phyloP scores from a whole-genome alignment of 2,113 vertebrate species.

The Struthio camelus region DNA sequence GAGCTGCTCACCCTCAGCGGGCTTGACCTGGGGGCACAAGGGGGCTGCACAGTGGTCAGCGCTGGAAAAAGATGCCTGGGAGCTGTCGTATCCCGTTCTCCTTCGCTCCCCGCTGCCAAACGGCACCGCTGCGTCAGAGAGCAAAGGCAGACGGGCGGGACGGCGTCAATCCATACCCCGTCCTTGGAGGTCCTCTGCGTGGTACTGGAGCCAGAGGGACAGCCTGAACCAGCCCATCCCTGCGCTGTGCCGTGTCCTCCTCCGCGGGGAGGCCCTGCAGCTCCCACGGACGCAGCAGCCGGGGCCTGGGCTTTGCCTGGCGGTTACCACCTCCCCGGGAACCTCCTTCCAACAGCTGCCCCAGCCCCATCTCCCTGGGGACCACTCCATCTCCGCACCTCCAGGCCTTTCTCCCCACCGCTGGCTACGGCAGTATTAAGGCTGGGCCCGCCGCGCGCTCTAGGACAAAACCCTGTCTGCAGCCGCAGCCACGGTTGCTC shows the following conservation, averaged over 20 bases:
- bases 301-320: too few species aligned
- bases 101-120: neutral
- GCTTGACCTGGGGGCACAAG: accelerated
- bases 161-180: neutral
- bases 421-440: too few species aligned
- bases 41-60: neutral
- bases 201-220: neutral
- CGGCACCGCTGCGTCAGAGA: accelerated
- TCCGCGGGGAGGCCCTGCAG: too few species aligned
- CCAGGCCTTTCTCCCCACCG: too few species aligned
- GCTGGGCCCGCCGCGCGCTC: neutral
- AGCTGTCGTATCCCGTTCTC: neutral
- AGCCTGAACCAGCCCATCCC: too few species aligned
- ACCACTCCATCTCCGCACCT: too few species aligned
- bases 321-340: too few species aligned
- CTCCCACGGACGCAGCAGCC: too few species aligned
- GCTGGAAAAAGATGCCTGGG: neutral
- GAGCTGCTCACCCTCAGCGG: neutral
- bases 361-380: too few species aligned
- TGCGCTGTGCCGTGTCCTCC: too few species aligned
- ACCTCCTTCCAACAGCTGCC: too few species aligned
- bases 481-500: neutral
- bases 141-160: neutral
- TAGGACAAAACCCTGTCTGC: neutral
- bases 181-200: neutral